These are phyloP conservation scores for Meloidogyne chitwoodi DNA, from an alignment of 1,140 invertebrate species.

Conservation along the genomic window DNA sequence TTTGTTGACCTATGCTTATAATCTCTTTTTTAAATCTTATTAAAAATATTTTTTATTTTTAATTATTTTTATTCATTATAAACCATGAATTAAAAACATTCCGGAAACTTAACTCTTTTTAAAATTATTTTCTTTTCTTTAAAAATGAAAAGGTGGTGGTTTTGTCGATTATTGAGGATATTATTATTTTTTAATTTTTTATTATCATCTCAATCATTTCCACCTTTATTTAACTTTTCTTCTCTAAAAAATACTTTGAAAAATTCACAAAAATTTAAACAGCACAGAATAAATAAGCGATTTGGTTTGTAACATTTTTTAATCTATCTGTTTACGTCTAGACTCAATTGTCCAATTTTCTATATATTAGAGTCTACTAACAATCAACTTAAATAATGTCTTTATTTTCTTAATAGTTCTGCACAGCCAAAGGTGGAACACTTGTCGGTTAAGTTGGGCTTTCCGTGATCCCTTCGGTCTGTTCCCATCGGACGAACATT, in stretches of 20 bases:
- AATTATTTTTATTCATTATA: background rate
- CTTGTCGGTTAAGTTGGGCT: background rate
- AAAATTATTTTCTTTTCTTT: background rate
- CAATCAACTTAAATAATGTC: too few species aligned
- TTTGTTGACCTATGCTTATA: background rate
- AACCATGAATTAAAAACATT: background rate
- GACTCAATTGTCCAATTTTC: too few species aligned
- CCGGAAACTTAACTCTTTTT: background rate
- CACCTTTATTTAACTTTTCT: background rate
- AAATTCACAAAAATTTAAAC: background rate
- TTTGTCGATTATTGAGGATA: background rate
- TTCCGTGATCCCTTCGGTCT: conserved; percentile 23
- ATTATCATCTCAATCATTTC: background rate
- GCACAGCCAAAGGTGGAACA: background rate
- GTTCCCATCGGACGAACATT: conserved; percentile 12
- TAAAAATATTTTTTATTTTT: background rate
- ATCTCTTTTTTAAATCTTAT: background rate
- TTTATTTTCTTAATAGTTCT: background rate
- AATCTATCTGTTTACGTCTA: too few species aligned
- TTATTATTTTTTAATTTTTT: background rate
- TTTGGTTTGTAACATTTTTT: background rate
- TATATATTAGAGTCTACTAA: too few species aligned
- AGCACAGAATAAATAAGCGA: background rate
- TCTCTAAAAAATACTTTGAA: background rate
- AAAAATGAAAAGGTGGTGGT: background rate